Conservation (phyloP, 2,797 vertebrate species). For the Labroides dimidiatus region DNA sequence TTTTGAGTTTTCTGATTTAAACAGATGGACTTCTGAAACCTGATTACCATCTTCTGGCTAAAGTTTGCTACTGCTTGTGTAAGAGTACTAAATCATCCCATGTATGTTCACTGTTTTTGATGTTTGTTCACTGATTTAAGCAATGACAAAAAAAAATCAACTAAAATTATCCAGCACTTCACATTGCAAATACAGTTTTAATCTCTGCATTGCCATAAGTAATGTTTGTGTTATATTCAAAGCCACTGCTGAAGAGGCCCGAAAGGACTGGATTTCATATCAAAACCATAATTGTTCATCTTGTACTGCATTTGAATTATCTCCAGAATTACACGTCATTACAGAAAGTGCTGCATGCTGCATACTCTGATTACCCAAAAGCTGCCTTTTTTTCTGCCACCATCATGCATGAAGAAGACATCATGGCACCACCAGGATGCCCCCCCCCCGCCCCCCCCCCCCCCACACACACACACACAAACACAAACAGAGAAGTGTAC, state of each 20-base stretch:
- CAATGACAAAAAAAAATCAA: too few relatives aligned
- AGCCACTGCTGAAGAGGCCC: slow-evolving; percentile 25
- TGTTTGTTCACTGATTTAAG: slow-evolving; percentile 9
- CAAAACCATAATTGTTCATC: slow-evolving; percentile 24
- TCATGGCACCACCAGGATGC: slow-evolving; percentile 52
- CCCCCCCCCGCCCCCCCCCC: slow-evolving; percentile 49
- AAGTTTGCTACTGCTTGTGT: slow-evolving; percentile 40
- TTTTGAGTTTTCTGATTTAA: slow-evolving; percentile 32
- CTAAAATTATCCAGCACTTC: slow-evolving; percentile 8
- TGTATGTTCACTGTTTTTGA: not conserved
- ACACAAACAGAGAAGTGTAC: slow-evolving; percentile 28
- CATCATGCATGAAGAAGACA: slow-evolving; percentile 43
- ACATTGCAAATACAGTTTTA: slow-evolving; percentile 16
- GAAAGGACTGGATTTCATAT: slow-evolving; percentile 30
- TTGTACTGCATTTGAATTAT: slow-evolving; percentile 8
- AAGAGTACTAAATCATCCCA: slow-evolving; percentile 9
- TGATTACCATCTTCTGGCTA: slow-evolving; percentile 65
- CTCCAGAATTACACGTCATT: slow-evolving; percentile 47
- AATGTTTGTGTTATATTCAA: slow-evolving; percentile 28
- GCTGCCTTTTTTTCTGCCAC: slow-evolving; percentile 37
- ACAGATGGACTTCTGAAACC: slow-evolving; percentile 41
- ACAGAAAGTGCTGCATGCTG: slow-evolving; percentile 27
- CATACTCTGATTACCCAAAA: slow-evolving; percentile 31
- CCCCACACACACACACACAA: too few relatives aligned
- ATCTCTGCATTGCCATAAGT: slow-evolving; percentile 7